These are phyloP conservation scores for Mechanitis messenoides DNA, from an alignment of 2,888 invertebrate genomes.

Conservation along the genomic window DNA sequence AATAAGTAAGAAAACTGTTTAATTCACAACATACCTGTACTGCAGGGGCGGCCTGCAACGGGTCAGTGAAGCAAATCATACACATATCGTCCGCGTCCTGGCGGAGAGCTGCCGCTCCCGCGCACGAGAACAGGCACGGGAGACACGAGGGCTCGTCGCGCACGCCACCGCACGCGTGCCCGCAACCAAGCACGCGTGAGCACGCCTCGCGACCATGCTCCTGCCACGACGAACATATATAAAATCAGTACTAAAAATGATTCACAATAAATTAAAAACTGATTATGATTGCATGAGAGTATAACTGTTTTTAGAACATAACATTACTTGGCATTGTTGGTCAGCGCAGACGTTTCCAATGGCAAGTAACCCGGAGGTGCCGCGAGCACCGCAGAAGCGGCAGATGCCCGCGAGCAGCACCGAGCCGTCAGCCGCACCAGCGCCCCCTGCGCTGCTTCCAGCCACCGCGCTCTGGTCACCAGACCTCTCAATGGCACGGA, in stretches of 20 bases:
- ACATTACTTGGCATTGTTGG: conserved; percentile 90
- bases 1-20: not conserved
- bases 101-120: conserved; percentile 85
- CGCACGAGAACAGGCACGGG: conserved; percentile 93
- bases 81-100: conserved; percentile 99
- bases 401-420: conserved; percentile 83
- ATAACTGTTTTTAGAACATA: not conserved
- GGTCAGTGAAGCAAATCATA: conserved; percentile 99
- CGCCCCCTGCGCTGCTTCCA: conserved; percentile 37
- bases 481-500: conserved; percentile 80
- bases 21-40: conserved; percentile 78
- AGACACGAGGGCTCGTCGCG: conserved; percentile 88
- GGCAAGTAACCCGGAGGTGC: conserved; percentile 88
- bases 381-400: conserved; percentile 92
- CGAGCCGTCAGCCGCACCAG: conserved; percentile 37
- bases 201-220: conserved; percentile 90
- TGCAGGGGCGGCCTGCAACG: conserved; percentile 95
- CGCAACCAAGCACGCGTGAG: conserved; percentile 87
- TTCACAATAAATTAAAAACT: too few relatives aligned
- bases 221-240: conserved; percentile 48
- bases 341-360: conserved; percentile 96
- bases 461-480: conserved; percentile 34
- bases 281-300: too few relatives aligned
- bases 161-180: conserved; percentile 97
- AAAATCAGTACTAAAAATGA: conserved; percentile 10